Base-by-base conservation (phyloP, 2,888 invertebrate genomes). In the Apodemia mormo region DNA sequence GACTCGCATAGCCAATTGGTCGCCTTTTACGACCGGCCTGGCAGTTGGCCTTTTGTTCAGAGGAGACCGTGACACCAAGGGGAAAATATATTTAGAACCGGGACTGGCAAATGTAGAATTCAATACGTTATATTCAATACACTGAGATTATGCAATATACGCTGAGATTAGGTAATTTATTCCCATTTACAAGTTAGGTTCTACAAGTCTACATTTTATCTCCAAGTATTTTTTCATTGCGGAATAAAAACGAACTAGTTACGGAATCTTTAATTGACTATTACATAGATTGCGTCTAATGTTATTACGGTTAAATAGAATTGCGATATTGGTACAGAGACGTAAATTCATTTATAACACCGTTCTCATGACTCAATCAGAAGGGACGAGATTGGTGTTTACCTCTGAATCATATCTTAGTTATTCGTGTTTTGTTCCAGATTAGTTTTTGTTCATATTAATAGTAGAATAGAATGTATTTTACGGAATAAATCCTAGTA, bases 351-450 rank as follows among this genome's bases (percentile, higher is more conserved):
- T 64, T 64, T 68, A 9, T 68, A 64, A 49, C 61, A 61, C 40
- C 40, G 68, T 68, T 68, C 68, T 33, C 68, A 68, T 68, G 49
- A 64, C 22, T 49, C 10, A 58, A 30, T 12, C 10, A 10, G 56
- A 30, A 29, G 29, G 29, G 56, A 58, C 29, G 56, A 30, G 29
- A 30, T 29, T 49, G 12, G 49, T 49, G 14, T 29, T 10, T 10
- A 10, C 56, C 29, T 58, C 29, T 22, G 29, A 29, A 22, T 22
- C 29, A 58, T 29, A 58, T 58, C 56, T 58, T 58, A 58, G 56
- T 22, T 58, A 58, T 58, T 29, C 22, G 29, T 30, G 30, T 29
- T 49, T 58, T 58, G 56, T 9, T 5, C 56, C n/a, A 22, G 56
- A 58, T 58, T 29, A 30, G 22, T 58, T 58, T 56, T 58, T 58